Evolutionary conservation across 2,113 vertebrate genomes (phyloP).

Genomic region (Mesitornis unicolor): DNA sequence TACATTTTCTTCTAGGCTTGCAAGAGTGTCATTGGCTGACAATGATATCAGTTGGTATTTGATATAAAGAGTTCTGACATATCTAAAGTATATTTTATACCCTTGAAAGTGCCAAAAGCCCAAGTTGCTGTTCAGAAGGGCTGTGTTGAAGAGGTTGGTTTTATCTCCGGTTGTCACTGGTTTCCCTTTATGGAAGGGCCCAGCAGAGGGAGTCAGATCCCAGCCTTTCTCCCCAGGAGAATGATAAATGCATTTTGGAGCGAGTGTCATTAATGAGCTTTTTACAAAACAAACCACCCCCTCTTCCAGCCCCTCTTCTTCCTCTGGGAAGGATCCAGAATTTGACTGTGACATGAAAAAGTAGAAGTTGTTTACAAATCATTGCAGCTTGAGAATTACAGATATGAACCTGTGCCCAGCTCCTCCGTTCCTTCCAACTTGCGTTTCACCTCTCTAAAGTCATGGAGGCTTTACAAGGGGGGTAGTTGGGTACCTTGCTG

Average conservation of each 20-base stretch:
- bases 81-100: not conserved
- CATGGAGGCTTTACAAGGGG: not conserved
- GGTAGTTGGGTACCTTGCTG: not conserved
- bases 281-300: not conserved
- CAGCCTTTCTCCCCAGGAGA: not conserved
- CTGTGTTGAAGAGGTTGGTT: accelerated
- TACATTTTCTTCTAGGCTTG: not conserved
- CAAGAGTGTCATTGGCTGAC: not conserved
- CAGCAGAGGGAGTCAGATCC: slow-evolving; percentile 65
- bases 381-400: slow-evolving; percentile 15
- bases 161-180: not conserved
- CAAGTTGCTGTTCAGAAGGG: not conserved
- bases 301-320: not conserved
- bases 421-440: not conserved
- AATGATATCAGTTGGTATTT: not conserved
- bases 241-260: slow-evolving; percentile 35
- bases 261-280: slow-evolving; percentile 36
- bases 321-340: slow-evolving; percentile 31
- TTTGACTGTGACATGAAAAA: slow-evolving; percentile 31
- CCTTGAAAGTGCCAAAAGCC: not conserved
- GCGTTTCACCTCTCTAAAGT: not conserved
- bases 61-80: not conserved
- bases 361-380: slow-evolving; percentile 39
- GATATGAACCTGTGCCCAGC: not conserved
- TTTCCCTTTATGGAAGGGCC: not conserved